A percentile compares a stretch with the other conserved stretches of the same genome.
These are phyloP conservation scores for Acipenser ruthenus DNA, from an alignment of 2,797 vertebrate species.

Conservation along the genomic window DNA sequence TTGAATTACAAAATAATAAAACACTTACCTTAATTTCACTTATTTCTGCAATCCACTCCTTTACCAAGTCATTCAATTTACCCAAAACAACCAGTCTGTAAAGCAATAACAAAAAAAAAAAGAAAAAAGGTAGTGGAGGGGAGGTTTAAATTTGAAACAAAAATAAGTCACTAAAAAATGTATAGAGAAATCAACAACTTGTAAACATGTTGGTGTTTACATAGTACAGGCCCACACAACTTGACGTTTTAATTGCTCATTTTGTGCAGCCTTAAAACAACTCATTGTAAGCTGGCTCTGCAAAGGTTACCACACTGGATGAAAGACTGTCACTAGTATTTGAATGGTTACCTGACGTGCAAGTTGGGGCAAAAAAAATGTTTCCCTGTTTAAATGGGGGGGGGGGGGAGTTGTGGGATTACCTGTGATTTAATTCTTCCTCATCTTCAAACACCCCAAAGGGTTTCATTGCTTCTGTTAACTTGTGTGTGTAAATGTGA, in stretches of 20 bases:
- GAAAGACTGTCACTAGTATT: too few relatives aligned
- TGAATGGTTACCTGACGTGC: too few relatives aligned
- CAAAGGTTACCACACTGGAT: too few relatives aligned
- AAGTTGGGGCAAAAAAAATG: not conserved
- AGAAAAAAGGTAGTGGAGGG: not conserved
- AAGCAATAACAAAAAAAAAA: constrained; percentile 20
- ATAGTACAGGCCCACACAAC: too few relatives aligned
- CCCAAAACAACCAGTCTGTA: constrained; percentile 82
- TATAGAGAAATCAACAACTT: too few relatives aligned
- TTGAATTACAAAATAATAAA: too few relatives aligned
- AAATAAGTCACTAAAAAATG: not conserved
- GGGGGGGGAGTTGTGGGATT: constrained; percentile 3
- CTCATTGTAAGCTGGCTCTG: too few relatives aligned
- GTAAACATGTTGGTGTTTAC: too few relatives aligned
- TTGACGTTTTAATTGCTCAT: too few relatives aligned
- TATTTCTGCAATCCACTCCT: constrained; percentile 91
- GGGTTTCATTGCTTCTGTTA: constrained; percentile 85
- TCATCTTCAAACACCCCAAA: constrained; percentile 94
- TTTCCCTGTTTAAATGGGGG: not conserved
- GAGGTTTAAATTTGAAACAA: too few relatives aligned
- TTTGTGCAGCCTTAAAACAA: too few relatives aligned
- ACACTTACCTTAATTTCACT: constrained; percentile 83
- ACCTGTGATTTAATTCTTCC: constrained; percentile 86
- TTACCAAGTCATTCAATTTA: constrained; percentile 86
- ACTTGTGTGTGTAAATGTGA: constrained; percentile 77